Evolutionary conservation across 2,113 vertebrate species (phyloP), one percentile per base, ranked within the genome.

Genomic region (Panurus biarmicus): DNA sequence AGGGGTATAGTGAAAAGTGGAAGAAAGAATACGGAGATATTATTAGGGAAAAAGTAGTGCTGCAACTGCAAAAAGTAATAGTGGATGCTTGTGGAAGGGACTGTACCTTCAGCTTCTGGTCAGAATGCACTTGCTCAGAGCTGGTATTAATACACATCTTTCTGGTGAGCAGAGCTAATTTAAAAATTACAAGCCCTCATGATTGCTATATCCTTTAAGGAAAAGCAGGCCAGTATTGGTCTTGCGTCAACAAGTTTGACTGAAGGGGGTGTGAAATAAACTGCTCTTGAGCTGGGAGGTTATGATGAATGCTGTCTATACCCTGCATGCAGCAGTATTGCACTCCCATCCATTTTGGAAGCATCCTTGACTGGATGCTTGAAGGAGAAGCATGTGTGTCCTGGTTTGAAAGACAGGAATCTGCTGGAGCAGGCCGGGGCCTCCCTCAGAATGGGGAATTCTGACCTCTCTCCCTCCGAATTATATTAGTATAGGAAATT

Each of bases 301-400:
- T 65, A 45, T 2, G 5, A 35, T 51, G 82, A 94, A 91, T 82
- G 85, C 50, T 92, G 50, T 28, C 42, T 57, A 3, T 61, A 35
- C 57, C 14, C 23, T 53, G 35, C 36, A 3, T 40, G 28, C 53
- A 86, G 47, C 45, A 54, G 15, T 35, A 22, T 48, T 94, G 74
- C 66, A 25, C 78, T 85, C 58, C 21, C 56, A 90, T 96, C 78
- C 56, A 50, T 95, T 82, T 93, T 10, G 60, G 69, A 31, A 53
- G 23, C 72, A 81, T 80, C 94, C 95, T 95, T 95, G 95, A 56
- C 40, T 85, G 71, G 87, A 82, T 62, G 81, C 42, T 74, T 94
- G 85, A 93, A 87, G 87, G 84, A 89, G 64, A 89, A 73, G 62
- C 87, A 76, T 70, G 38, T 88, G 85, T n/a, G n/a, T n/a, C n/a